Conservation (phyloP, 2,888 invertebrate genomes). For the Thysanoteuthis rhombus region DNA sequence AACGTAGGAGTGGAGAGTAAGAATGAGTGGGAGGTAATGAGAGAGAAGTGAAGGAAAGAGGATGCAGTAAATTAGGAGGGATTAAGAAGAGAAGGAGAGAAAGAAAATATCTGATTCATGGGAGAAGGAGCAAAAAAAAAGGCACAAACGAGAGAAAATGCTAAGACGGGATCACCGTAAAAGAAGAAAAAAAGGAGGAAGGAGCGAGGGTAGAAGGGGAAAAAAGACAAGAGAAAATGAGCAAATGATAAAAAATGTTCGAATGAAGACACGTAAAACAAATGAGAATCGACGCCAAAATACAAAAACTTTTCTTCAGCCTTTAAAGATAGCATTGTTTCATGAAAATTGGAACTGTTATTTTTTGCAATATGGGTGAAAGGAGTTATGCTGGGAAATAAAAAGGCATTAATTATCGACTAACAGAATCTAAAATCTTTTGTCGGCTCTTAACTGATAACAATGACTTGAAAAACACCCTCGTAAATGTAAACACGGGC, state of each 20-base stretch:
- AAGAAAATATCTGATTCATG: not conserved
- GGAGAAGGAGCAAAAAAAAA: not conserved
- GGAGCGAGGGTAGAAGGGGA: not conserved
- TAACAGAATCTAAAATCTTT: not conserved
- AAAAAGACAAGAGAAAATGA: not conserved
- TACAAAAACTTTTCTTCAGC: no score
- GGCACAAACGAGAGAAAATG: no score
- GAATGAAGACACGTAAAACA: no score
- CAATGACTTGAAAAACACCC: not conserved
- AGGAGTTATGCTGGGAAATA: no score
- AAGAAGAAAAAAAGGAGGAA: not conserved
- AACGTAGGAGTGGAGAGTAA: rapidly evolving
- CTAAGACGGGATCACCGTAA: not conserved
- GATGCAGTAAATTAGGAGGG: no score
- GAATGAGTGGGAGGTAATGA: not conserved
- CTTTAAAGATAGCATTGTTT: no score
- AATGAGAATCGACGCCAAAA: no score
- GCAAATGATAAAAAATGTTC: not conserved
- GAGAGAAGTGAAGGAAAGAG: not conserved
- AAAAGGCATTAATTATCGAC: no score
- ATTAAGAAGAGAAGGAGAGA: not conserved
- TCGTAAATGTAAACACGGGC: not conserved
- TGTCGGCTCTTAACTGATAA: not conserved
- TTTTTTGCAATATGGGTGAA: no score
- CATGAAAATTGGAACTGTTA: no score